Conservation (phyloP, 2,888 invertebrate genomes). For the Tortricodes alternella region DNA sequence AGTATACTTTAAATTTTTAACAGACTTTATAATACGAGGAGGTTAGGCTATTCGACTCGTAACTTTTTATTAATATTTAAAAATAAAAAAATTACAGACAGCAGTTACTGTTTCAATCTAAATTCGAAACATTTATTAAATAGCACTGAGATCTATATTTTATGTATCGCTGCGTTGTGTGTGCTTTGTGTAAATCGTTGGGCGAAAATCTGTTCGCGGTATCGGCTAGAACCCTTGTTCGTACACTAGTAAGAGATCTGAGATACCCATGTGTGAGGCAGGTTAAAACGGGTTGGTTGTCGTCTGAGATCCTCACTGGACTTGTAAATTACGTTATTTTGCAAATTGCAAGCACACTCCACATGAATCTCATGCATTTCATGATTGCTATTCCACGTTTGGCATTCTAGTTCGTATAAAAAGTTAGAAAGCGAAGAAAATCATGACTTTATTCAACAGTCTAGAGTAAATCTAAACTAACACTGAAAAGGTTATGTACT, state of each 20-base stretch:
- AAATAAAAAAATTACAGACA: too few species aligned
- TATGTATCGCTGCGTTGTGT: not conserved
- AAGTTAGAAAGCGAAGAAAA: too few species aligned
- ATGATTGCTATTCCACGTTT: constrained; percentile 14
- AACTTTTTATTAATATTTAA: too few species aligned
- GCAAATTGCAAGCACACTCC: constrained; percentile 10
- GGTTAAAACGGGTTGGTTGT: constrained; percentile 11
- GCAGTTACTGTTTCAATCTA: too few species aligned
- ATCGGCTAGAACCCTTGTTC: not conserved
- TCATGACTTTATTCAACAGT: too few species aligned
- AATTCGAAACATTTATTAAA: too few species aligned
- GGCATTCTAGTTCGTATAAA: not conserved
- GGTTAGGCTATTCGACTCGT: too few species aligned
- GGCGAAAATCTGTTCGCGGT: not conserved
- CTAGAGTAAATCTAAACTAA: too few species aligned
- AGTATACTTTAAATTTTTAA: too few species aligned
- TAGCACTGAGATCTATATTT: not conserved
- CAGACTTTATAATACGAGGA: too few species aligned
- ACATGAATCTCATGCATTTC: constrained; percentile 15
- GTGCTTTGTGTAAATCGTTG: too few species aligned
- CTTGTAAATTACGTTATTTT: constrained; percentile 20
- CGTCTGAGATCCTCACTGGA: constrained; percentile 10
- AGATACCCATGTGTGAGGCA: constrained; percentile 27
- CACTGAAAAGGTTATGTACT: too few species aligned
- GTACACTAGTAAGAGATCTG: constrained; percentile 12